A percentile compares a stretch with the other conserved stretches of the same genome.
These are phyloP conservation scores for Psylliodes chrysocephalus DNA, from an alignment of 2,888 invertebrate species.

Conservation along the genomic window DNA sequence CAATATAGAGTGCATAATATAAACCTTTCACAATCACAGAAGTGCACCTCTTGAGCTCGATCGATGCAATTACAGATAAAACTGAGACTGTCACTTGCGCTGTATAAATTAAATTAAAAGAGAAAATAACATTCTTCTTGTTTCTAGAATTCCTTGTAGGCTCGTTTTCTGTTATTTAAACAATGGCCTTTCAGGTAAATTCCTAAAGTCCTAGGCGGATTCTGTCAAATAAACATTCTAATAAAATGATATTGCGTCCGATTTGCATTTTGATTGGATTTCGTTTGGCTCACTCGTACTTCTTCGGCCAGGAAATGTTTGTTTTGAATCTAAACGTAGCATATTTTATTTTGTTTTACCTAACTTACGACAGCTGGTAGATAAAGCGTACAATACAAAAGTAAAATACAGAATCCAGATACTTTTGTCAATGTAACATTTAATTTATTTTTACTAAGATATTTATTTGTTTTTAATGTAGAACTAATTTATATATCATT, in stretches of 20 bases:
- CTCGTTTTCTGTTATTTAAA: slow-evolving; percentile 33
- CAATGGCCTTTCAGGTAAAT: slow-evolving; percentile 23
- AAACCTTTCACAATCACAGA: neutral
- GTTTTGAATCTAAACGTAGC: slow-evolving; percentile 4
- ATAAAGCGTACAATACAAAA: too few relatives aligned
- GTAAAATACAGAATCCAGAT: too few relatives aligned
- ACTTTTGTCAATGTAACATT: too few relatives aligned
- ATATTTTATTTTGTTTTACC: neutral
- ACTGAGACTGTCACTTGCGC: slow-evolving; percentile 23
- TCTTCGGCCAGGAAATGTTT: slow-evolving; percentile 21
- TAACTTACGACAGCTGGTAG: neutral
- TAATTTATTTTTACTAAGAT: too few relatives aligned
- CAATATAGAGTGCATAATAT: neutral
- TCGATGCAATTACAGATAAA: slow-evolving; percentile 16
- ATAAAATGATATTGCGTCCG: slow-evolving; percentile 23
- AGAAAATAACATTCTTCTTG: slow-evolving; percentile 25
- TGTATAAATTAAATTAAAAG: slow-evolving; percentile 25
- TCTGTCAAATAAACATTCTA: slow-evolving; percentile 26
- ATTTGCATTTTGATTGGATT: slow-evolving; percentile 31
- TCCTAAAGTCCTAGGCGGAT: slow-evolving; percentile 15
- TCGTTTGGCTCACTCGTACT: slow-evolving; percentile 7
- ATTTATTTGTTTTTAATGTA: too few relatives aligned
- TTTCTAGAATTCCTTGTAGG: slow-evolving; percentile 29
- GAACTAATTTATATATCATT: too few relatives aligned
- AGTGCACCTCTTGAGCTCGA: neutral